A percentile compares a stretch with the other conserved stretches of the same genome.
Evolutionary conservation across 92 coral and sea anemone species (phyloP).

Genomic region (Zoanthus gigantus): DNA sequence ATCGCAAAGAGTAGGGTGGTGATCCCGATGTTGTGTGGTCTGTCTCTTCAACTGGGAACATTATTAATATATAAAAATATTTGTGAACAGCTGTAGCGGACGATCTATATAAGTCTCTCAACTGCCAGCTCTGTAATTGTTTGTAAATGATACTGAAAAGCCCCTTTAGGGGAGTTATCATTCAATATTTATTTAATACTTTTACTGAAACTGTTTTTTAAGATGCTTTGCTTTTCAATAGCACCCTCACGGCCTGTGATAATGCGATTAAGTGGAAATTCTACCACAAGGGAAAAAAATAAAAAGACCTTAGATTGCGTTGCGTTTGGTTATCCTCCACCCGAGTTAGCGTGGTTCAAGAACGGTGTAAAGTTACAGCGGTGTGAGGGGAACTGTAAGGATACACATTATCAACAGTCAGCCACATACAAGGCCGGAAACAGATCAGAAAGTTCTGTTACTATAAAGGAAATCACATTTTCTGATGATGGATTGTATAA

Average conservation of each 20-base stretch:
- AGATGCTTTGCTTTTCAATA: not conserved
- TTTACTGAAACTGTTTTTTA: no score
- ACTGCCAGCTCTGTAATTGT: no score
- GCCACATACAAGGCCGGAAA: conserved; percentile 11
- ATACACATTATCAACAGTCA: not conserved
- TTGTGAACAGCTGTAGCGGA: no score
- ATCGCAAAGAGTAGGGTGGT: no score
- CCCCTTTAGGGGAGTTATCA: no score
- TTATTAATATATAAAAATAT: no score
- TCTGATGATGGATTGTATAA: conserved; percentile 23
- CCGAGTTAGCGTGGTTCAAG: conserved; percentile 32
- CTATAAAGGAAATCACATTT: conserved; percentile 1
- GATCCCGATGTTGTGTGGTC: no score
- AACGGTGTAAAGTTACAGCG: not conserved
- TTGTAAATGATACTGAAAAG: no score
- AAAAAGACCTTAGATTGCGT: not conserved
- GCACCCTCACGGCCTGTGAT: conserved; percentile 12
- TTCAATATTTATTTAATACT: no score
- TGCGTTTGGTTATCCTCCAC: conserved; percentile 20
- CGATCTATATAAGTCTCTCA: no score
- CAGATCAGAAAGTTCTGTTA: conserved; percentile 14
- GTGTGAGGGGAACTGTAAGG: not conserved
- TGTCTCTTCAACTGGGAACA: no score
- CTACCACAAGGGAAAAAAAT: conserved; percentile 1
- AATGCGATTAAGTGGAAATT: not conserved